phyloP scores from a whole-genome alignment of 2,888 invertebrate genomes.

The Xiphydria camelus region DNA sequence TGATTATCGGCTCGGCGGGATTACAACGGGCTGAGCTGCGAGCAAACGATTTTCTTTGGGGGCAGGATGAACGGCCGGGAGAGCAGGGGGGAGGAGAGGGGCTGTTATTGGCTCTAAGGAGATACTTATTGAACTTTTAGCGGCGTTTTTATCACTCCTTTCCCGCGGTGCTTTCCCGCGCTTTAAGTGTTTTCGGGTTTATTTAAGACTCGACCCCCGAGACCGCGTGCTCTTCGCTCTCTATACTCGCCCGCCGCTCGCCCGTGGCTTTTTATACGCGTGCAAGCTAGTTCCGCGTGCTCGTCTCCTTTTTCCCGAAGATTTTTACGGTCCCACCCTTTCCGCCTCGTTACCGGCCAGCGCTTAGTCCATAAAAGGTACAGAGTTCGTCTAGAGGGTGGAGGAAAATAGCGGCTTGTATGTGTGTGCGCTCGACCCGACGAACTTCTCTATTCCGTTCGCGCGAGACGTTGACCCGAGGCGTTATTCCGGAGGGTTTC shows the following conservation, averaged over 20 bases:
- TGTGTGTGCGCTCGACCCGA: too few species aligned
- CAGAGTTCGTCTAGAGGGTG: constrained; percentile 19
- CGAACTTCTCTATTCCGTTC: too few species aligned
- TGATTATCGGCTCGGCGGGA: constrained; percentile 53
- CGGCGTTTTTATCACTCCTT: constrained; percentile 47
- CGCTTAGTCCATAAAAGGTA: constrained; percentile 12
- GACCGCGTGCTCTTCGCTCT: too few species aligned
- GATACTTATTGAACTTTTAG: constrained; percentile 56
- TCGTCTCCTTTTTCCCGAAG: constrained; percentile 7
- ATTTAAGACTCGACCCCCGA: constrained; percentile 30
- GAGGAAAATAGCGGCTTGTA: too few species aligned
- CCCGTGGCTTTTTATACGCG: constrained; percentile 22
- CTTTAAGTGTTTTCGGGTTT: constrained; percentile 46
- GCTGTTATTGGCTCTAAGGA: constrained; percentile 52
- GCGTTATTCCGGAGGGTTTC: too few species aligned
- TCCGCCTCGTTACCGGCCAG: too few species aligned
- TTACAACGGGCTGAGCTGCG: constrained; percentile 47
- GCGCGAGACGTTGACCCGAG: too few species aligned
- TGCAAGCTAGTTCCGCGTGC: not conserved
- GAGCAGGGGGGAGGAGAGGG: constrained; percentile 24
- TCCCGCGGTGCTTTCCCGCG: constrained; percentile 23
- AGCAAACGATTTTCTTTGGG: constrained; percentile 49
- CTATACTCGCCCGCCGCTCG: constrained; percentile 7
- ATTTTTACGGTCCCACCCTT: constrained; percentile 20
- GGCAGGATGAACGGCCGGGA: constrained; percentile 25